Conservation (phyloP, 2,888 invertebrate species). For the Scaptomyza parva region DNA sequence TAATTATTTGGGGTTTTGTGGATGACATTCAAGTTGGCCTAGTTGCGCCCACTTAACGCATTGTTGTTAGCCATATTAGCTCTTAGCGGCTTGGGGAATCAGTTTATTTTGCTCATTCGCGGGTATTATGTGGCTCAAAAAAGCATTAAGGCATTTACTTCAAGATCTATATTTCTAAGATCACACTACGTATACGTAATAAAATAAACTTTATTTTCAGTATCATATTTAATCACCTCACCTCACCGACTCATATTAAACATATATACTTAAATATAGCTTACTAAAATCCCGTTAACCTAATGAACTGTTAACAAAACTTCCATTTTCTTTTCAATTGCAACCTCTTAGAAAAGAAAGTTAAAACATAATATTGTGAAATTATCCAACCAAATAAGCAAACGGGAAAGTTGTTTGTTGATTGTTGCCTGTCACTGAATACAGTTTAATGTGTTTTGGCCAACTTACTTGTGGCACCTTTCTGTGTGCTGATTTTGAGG, state of each 20-base stretch:
- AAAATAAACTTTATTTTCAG: no score
- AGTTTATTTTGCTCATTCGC: constrained; percentile 34
- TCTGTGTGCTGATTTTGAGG: constrained; percentile 22
- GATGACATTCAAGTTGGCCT: constrained; percentile 58
- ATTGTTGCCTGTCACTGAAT: constrained; percentile 19
- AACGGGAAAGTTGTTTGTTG: constrained; percentile 17
- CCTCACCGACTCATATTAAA: no score
- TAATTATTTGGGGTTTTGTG: constrained; percentile 51
- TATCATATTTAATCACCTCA: no score
- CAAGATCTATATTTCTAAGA: no score
- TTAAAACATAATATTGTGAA: constrained; percentile 12
- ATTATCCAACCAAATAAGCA: background rate
- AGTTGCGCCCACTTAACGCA: constrained; percentile 61
- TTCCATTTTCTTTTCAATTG: background rate
- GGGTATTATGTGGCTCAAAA: constrained; percentile 23
- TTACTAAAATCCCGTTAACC: no score
- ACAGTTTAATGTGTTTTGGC: constrained; percentile 35
- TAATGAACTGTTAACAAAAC: background rate
- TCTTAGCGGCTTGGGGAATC: constrained; percentile 29
- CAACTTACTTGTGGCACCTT: constrained; percentile 8
- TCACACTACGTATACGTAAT: no score
- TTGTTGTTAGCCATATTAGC: constrained; percentile 38
- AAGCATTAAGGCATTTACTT: no score
- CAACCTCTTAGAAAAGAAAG: constrained; percentile 9
- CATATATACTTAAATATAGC: no score